Base-by-base conservation (phyloP, 2,113 vertebrate genomes). In the Cebus imitator region DNA sequence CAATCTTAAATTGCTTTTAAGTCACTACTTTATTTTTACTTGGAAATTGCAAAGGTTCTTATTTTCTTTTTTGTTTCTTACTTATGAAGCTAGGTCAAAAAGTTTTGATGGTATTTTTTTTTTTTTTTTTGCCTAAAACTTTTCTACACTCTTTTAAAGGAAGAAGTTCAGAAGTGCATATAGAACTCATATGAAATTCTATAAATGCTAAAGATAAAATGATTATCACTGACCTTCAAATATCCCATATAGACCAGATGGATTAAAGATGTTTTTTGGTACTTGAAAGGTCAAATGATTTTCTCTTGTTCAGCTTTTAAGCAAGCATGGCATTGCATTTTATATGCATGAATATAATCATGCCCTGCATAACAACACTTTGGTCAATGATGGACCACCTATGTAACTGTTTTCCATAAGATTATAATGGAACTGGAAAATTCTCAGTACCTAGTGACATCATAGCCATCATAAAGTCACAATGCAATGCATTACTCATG, bases 201-300 rank as follows among this genome's bases (percentile, higher is more conserved):
- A 30, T 61, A 57, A 93, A 70, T 37, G 18, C 35, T 78, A 73
- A 66, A 72, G 23, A 81, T 76, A 80, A 1, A 0, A 16, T 80
- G 91, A 91, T 96, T 94, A 90, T 68, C 91, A 16, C 50, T 93
- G 91, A 94, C 96, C 80, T 98, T 97, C 72, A 93, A 48, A 84
- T 11, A 84, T 88, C 68, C 73, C 64, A 25, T 57, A 66, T 25
- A 92, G 91, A 87, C 20, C 37, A 91, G 75, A 45, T 1, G 68
- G 70, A 23, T 45, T 85, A 87, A 95, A 95, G 83, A 50, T 45
- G 6, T 75, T 95, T 76, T 48, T 11, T 8, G 61, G n/a, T 80
- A 50, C 72, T 37, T 91, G 80, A 97, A 96, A 98, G 79, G 30
- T 61, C 95, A 95, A 52, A 43, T 45, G n/a, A 81, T 84, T 87